Conservation (phyloP, 2,113 vertebrate species). For the Phylloscopus whistleri region DNA sequence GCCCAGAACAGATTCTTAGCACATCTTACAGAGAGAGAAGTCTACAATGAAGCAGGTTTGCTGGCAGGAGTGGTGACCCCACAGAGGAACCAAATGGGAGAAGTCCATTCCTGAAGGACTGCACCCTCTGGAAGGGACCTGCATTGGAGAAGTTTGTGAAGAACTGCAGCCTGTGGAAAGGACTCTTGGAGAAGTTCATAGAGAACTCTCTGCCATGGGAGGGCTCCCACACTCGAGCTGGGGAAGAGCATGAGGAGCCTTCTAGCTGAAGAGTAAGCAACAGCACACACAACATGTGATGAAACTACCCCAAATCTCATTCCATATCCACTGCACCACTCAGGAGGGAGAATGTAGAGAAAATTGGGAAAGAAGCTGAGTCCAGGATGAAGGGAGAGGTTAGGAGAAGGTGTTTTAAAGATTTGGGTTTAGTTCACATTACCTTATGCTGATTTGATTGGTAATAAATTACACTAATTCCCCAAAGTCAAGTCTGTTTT, state of each 20-base stretch:
- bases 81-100: background rate
- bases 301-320: background rate
- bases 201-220: background rate
- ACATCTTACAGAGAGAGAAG: background rate
- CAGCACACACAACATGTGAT: background rate
- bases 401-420: background rate
- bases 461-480: background rate
- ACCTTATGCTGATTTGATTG: background rate
- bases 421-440: background rate
- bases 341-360: background rate
- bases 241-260: background rate
- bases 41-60: background rate
- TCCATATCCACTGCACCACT: background rate
- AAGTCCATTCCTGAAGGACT: background rate
- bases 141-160: background rate
- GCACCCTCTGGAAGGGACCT: background rate
- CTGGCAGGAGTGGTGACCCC: background rate
- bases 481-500: background rate
- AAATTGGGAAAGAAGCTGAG: background rate
- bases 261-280: background rate
- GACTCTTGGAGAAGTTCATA: background rate
- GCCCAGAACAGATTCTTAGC: background rate
- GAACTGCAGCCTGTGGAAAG: background rate
- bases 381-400: rapidly evolving
- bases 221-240: no score